phyloP scores from a whole-genome alignment of 2,113 vertebrate species.

The Tamias sibiricus region DNA sequence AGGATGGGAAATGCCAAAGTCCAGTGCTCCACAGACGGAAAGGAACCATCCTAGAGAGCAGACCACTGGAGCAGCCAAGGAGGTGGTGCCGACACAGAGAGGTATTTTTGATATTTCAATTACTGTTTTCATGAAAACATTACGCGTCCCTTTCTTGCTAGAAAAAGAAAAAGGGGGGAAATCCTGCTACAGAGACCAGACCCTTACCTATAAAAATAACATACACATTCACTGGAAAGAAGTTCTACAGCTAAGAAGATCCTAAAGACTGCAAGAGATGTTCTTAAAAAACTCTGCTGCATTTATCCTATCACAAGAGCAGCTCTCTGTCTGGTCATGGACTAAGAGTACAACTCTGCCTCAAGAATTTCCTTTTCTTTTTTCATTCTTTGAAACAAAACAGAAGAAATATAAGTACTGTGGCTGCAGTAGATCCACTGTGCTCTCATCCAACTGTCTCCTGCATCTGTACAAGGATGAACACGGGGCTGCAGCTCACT shows the following conservation, averaged over 20 bases:
- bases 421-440: slow-evolving; percentile 43
- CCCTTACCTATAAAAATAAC: slow-evolving; percentile 84
- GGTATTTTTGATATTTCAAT: slow-evolving; percentile 83
- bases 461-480: slow-evolving; percentile 32
- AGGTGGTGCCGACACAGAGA: slow-evolving; percentile 74
- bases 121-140: slow-evolving; percentile 78
- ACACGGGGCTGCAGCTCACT: slow-evolving; percentile 32
- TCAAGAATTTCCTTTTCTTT: slow-evolving; percentile 64
- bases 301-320: slow-evolving; percentile 31
- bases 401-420: slow-evolving; percentile 66
- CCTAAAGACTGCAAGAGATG: slow-evolving; percentile 77
- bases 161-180: slow-evolving; percentile 57
- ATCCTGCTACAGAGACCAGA: slow-evolving; percentile 77
- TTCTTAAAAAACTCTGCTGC: slow-evolving; percentile 63
- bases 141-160: slow-evolving; percentile 66
- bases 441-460: slow-evolving; percentile 34
- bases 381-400: slow-evolving; percentile 67
- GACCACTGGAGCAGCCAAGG: slow-evolving; percentile 53
- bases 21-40: slow-evolving; percentile 20
- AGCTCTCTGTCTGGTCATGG: slow-evolving; percentile 66
- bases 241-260: slow-evolving; percentile 80
- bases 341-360: slow-evolving; percentile 63
- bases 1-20: slow-evolving; percentile 36
- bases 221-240: slow-evolving; percentile 77
- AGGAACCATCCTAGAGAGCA: background rate